Evolutionary conservation across 2,888 invertebrate genomes (phyloP).

Genomic region (Aporophyla lueneburgensis): DNA sequence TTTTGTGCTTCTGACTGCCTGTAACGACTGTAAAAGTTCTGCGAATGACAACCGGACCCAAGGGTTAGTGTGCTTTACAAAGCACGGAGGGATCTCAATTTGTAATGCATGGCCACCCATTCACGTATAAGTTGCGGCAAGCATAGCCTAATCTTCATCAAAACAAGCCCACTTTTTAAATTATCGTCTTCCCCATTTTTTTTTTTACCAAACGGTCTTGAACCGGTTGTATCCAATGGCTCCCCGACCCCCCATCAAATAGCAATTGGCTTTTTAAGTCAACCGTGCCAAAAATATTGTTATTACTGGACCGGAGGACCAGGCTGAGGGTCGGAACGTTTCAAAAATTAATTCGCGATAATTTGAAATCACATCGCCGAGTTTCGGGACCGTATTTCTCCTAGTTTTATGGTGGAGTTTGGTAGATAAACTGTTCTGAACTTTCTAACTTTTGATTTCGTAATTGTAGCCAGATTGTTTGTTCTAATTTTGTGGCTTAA

Average conservation of each 20-base stretch:
- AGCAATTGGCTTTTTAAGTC: conserved; percentile 47
- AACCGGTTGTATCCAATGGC: conserved; percentile 35
- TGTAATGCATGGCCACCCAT: no score
- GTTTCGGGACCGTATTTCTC: conserved; percentile 24
- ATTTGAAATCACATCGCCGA: conserved; percentile 33
- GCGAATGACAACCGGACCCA: no score
- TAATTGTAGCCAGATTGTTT: not conserved
- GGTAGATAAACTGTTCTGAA: conserved; percentile 11
- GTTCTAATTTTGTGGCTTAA: not conserved
- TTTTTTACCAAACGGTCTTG: not conserved
- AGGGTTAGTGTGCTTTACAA: no score
- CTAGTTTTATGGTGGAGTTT: conserved; percentile 19
- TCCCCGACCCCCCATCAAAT: conserved; percentile 19
- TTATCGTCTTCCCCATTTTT: conserved; percentile 12
- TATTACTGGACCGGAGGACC: conserved; percentile 28
- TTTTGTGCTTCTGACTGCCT: no score
- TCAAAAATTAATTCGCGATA: conserved; percentile 35
- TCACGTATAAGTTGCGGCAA: no score
- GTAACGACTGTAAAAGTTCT: no score
- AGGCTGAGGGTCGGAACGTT: not conserved
- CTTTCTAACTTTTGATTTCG: conserved; percentile 13
- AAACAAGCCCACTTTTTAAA: not conserved
- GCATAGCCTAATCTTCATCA: no score
- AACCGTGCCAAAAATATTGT: conserved; percentile 49
- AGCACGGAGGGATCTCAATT: no score